Evolutionary conservation across 2,113 vertebrate genomes (phyloP).

Genomic region (Pomatorhinus ruficollis): DNA sequence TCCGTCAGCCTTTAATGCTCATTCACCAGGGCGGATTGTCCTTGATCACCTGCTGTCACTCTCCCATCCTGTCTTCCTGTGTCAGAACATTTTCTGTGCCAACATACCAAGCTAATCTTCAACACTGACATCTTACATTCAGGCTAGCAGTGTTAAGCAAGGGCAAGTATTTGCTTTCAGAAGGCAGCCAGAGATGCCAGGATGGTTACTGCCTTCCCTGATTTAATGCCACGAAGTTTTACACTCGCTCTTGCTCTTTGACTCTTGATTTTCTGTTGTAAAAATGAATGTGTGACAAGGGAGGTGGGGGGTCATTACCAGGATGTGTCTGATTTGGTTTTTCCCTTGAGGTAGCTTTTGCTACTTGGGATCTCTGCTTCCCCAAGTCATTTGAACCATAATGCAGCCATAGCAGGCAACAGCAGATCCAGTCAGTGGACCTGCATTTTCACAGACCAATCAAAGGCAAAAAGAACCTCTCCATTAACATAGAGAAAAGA

Average conservation of each 20-base stretch:
- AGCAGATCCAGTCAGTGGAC: neutral
- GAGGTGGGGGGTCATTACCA: accelerated
- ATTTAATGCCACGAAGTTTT: neutral
- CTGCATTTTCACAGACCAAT: neutral
- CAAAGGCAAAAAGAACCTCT: neutral
- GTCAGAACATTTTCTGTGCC: neutral
- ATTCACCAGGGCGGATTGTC: neutral
- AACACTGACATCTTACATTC: neutral
- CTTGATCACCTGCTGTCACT: neutral
- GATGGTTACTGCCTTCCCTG: neutral
- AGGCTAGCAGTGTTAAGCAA: neutral
- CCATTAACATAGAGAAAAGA: neutral
- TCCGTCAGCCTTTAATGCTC: neutral
- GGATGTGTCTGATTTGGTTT: neutral
- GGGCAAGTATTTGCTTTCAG: neutral
- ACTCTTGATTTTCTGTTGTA: neutral
- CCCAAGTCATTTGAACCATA: neutral
- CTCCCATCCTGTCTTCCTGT: neutral
- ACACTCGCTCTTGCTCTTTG: neutral
- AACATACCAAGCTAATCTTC: neutral
- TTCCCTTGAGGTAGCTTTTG: neutral
- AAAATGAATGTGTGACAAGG: neutral
- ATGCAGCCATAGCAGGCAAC: accelerated
- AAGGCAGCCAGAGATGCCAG: neutral
- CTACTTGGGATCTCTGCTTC: neutral